Base-by-base conservation (phyloP, 1,140 invertebrate species). In the Pogonus chalceus region DNA sequence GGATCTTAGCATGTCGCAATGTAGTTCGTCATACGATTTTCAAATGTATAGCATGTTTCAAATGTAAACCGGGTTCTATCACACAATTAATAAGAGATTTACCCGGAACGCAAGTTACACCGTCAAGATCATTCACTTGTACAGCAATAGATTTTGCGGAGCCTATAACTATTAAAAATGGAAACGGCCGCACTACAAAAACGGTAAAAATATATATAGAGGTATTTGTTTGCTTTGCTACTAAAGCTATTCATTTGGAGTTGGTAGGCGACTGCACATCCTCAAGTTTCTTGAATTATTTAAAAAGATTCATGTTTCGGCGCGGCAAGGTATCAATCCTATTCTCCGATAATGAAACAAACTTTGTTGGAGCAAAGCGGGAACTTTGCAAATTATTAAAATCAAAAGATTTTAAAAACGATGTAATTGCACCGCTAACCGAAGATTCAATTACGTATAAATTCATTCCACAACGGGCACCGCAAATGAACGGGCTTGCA, bases 261-360 rank as follows among this genome's bases (percentile, higher is more conserved):
- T 10, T 51, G 14, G 52, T 54, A n/a, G n/a, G n/a, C n/a, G n/a
- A n/a, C n/a, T n/a, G n/a, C n/a, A n/a, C n/a, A n/a, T n/a, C 26
- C 26, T 4, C 4, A 31, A 31, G 7, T 7, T 68, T 69, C 50
- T 18, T 68, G 1, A 53, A 56, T 16, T 58, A 62, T 2, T 54
- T 70, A 2, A 37, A 49, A 23, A 54, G 62, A 49, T 70, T 69
- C 53, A 55, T 60, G 2, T 35, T 55, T 18, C 22, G 62, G n/a
- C 31, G 66, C 23, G 59, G 60, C 21, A 16, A 51, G n/a, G 49
- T 53, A 18, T 24, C 23, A 20, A 18, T 23, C 20, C 26, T 55
- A 14, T 22, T 35, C 26, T 55, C 48, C 7, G 53, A 55, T 26
- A 55, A 55, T 31, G 37, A 3, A 4, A 46, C 49, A 49, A 60